These are phyloP conservation scores for Cromileptes altivelis DNA, from an alignment of 2,113 vertebrate species.

Conservation along the genomic window DNA sequence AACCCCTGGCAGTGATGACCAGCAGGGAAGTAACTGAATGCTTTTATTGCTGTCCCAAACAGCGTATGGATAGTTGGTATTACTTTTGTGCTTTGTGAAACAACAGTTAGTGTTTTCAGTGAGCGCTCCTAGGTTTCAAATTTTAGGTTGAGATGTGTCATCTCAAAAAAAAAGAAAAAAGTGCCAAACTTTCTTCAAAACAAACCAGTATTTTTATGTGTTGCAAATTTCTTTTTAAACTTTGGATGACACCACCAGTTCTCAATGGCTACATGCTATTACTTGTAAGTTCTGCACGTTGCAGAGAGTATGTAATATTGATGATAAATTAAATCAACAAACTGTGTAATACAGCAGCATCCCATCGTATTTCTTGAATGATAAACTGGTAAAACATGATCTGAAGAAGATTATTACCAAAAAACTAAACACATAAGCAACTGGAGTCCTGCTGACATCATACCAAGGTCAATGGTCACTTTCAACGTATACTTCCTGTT, in stretches of 20 bases:
- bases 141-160: not conserved
- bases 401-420: not conserved
- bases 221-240: not conserved
- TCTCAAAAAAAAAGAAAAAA: not conserved
- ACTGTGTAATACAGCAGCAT: not conserved
- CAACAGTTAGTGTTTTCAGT: not conserved
- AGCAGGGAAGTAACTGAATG: conserved; percentile 18
- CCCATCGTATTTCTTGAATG: not conserved
- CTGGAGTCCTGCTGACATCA: conserved; percentile 16
- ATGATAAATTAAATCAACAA: not conserved
- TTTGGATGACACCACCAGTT: not conserved
- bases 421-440: not conserved
- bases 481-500: conserved; percentile 70
- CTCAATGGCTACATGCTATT: not conserved
- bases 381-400: not conserved
- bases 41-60: not conserved
- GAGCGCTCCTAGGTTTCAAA: not conserved
- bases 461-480: conserved; percentile 26
- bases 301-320: not conserved
- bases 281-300: conserved; percentile 8
- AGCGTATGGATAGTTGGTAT: not conserved
- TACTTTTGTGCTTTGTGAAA: not conserved
- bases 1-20: not conserved
- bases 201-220: not conserved
- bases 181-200: conserved; percentile 10